Base-by-base conservation (phyloP, 2,113 vertebrate genomes). In the Catharus bicknelli region DNA sequence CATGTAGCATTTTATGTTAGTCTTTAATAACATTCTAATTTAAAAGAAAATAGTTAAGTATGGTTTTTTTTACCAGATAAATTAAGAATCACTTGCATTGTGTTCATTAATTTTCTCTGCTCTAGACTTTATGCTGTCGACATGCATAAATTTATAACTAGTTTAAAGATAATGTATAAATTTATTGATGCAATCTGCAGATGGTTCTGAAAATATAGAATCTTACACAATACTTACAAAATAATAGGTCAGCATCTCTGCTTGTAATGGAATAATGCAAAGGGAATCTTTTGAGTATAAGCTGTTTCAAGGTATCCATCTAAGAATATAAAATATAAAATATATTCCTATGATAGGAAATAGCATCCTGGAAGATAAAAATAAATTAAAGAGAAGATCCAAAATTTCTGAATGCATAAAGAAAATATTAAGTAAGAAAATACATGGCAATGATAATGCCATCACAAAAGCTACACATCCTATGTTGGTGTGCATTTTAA, bases 401-500 rank as follows among this genome's bases (percentile, higher is more conserved):
- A 66, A 3, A 70, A 14, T 32, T 48, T 68, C 18, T 70, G 26
- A 69, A 57, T 40, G 16, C 13, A 86, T 26, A 55, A 88, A 78
- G 22, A 47, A 61, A 57, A 59, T 5, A 55, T 38, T 25, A 73
- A 59, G 18, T 30, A 63, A 64, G 40, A 73, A 66, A 70, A 62
- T 54, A 21, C 0, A 1, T 66, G n/a, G 9, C 11, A 19, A 43
- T 1, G 1, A 21, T 70, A 45, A 61, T 61, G 32, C 19, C 14
- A 53, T 86, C 15, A 48, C 23, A 64, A 83, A 26, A 51, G 29
- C 16, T 62, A 30, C 7, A 10, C 1, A 5, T 53, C 6, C 32
- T 43, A 0, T 59, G 23, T 21, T 73, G 8, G 16, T 30, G 29
- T 40, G 6, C 7, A 7, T 22, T 92, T n/a, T 51, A 18, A 73